Percentiles rank a stretch among this genome's conserved stretches.
phyloP scores from a whole-genome alignment of 2,797 vertebrate species.

The Chelmon rostratus region DNA sequence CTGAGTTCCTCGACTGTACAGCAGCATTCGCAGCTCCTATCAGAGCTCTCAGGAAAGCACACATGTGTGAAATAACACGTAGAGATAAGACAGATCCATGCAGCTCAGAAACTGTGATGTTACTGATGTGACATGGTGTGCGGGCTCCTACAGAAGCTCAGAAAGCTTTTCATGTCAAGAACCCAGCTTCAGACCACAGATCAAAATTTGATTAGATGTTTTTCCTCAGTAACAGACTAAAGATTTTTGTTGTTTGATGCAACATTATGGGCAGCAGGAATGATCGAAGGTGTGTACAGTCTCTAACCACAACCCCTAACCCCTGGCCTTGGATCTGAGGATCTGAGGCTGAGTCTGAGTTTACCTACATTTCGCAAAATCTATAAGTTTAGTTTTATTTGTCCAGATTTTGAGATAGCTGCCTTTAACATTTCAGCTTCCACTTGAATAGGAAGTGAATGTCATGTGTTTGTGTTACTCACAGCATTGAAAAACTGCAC shows the following conservation, averaged over 20 bases:
- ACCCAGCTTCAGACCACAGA: background rate
- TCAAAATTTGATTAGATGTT: background rate
- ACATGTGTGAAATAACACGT: constrained; percentile 24
- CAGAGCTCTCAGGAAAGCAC: constrained; percentile 12
- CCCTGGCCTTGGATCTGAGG: too few relatives aligned
- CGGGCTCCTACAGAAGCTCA: background rate
- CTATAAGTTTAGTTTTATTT: too few relatives aligned
- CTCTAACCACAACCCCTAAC: background rate
- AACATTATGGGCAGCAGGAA: background rate
- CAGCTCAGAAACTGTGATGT: constrained; percentile 16
- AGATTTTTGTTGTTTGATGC: background rate
- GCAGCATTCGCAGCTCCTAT: constrained; percentile 13
- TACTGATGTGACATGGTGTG: constrained; percentile 12
- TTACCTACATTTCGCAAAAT: too few relatives aligned
- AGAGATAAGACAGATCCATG: constrained; percentile 27
- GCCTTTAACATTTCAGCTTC: too few relatives aligned
- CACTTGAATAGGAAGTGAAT: too few relatives aligned
- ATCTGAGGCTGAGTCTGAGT: too few relatives aligned
- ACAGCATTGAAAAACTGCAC: too few relatives aligned
- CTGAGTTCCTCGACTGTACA: background rate
- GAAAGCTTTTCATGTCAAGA: constrained; percentile 19
- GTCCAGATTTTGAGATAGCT: too few relatives aligned
- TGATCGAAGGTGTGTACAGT: background rate
- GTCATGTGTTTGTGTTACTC: too few relatives aligned
- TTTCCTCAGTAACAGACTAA: background rate